Base-by-base conservation (phyloP, 2,888 invertebrate genomes). In the Drosophila nr. fundita region DNA sequence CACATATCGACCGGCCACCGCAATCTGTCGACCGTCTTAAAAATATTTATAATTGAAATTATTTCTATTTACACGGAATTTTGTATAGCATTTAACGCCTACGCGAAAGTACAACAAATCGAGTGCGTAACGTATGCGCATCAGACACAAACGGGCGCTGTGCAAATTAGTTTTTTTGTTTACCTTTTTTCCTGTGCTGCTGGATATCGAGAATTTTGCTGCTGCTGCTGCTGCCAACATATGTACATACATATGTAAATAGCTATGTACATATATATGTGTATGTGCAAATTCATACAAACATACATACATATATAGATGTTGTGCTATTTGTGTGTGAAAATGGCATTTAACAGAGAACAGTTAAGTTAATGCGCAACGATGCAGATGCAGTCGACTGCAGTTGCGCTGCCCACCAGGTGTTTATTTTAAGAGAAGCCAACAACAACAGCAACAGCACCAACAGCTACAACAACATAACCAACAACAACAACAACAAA, bases 351-450 rank as follows among this genome's bases (percentile, higher is more conserved):
- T 79, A 42, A 75, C 58, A 64, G 64, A 53, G 72, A 75, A 68
- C 65, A 78, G 80, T 80, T 76, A 72, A 79, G 66, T 65, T 79
- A 68, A 78, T 72, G 78, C 68, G 77, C 79, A 79, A 75, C 74
- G 70, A 71, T 78, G 78, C 78, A 72, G 64, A 59, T 78, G 79
- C 80, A 72, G 55, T 58, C 73, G 73, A 65, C 65, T 71, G 78
- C 77, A 67, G 57, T 73, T 72, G 74, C 68, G 68, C 64, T 60
- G 69, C 53, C 77, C 76, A 68, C 67, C 58, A 76, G 80, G 73
- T 78, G 78, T 79, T 80, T 77, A 70, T 62, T 73, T 69, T 77
- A 79, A 71, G 66, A 60, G 68, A 42, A 64, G 54, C 61, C 53
- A 61, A 53, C 29, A 29, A 63, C 49, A 49, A 49, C 30, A 48